phyloP scores from a whole-genome alignment of 2,113 vertebrate species.

The Amphilophus citrinellus region DNA sequence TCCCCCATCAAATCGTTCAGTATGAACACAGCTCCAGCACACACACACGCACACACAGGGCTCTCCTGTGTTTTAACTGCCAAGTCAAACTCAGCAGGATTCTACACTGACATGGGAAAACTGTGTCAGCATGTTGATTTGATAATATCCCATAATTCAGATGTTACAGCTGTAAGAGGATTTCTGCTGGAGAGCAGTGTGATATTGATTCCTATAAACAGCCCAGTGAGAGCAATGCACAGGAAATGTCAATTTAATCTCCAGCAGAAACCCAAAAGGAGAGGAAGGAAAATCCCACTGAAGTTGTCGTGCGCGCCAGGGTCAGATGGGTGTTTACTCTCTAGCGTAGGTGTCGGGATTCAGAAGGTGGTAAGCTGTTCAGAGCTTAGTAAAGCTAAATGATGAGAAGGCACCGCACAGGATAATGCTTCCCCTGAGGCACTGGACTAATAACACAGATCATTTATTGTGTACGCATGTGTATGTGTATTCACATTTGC shows the following conservation, averaged over 20 bases:
- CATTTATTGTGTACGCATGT: not conserved
- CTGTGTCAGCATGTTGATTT: slow-evolving; percentile 35
- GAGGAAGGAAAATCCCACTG: not conserved
- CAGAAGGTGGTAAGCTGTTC: slow-evolving; percentile 28
- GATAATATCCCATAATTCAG: slow-evolving; percentile 57
- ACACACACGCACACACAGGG: not conserved
- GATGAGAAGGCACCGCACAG: slow-evolving; percentile 21
- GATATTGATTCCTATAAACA: slow-evolving; percentile 58
- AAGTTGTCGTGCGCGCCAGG: not conserved
- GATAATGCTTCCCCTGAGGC: slow-evolving; percentile 23
- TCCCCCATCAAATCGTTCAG: not conserved
- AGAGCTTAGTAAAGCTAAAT: slow-evolving; percentile 22
- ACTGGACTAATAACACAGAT: slow-evolving; percentile 39
- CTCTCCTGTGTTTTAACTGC: not conserved
- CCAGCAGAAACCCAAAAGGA: not conserved
- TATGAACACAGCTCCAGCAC: not conserved
- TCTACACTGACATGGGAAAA: not conserved
- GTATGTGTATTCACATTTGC: not conserved
- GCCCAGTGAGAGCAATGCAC: not conserved
- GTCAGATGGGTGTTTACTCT: slow-evolving; percentile 7
- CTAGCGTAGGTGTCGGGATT: slow-evolving; percentile 13
- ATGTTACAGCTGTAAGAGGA: slow-evolving; percentile 41
- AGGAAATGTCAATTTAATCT: slow-evolving; percentile 36
- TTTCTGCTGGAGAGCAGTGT: slow-evolving; percentile 21
- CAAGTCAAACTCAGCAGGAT: slow-evolving; percentile 3